phyloP scores from a whole-genome alignment of 2,888 invertebrate genomes.

The Eumacrocentrus americanus region DNA sequence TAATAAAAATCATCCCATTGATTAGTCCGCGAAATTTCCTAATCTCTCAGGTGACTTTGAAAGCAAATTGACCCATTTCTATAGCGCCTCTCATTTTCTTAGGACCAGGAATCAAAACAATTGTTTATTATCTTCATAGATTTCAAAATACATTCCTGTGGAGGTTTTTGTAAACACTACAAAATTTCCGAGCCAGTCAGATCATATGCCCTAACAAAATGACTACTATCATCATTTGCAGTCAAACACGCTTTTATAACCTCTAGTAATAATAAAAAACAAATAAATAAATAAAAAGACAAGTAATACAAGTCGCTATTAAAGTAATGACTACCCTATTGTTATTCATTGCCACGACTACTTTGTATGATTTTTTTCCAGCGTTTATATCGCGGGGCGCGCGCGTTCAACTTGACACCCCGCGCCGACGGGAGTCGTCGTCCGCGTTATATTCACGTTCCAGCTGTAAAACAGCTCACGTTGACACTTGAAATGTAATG shows the following conservation, averaged over 20 bases:
- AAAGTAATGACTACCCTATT: constrained; percentile 5
- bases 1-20: no score
- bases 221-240: no score
- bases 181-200: no score
- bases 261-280: background rate
- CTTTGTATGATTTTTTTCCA: constrained; percentile 16
- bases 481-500: background rate
- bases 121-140: no score
- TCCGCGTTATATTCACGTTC: constrained; percentile 10
- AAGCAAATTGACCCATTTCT: no score
- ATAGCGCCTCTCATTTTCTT: no score
- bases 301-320: background rate
- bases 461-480: background rate
- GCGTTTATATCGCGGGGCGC: constrained; percentile 18
- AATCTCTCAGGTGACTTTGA: no score
- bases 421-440: constrained; percentile 13
- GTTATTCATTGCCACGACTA: constrained; percentile 8
- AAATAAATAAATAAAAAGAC: background rate
- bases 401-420: constrained; percentile 14
- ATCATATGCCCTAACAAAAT: no score
- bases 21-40: no score
- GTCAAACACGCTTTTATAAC: background rate
- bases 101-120: no score
- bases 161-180: no score
- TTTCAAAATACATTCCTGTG: no score